Conservation (phyloP, 1,140 invertebrate genomes). For the Cheumatopsyche charites region DNA sequence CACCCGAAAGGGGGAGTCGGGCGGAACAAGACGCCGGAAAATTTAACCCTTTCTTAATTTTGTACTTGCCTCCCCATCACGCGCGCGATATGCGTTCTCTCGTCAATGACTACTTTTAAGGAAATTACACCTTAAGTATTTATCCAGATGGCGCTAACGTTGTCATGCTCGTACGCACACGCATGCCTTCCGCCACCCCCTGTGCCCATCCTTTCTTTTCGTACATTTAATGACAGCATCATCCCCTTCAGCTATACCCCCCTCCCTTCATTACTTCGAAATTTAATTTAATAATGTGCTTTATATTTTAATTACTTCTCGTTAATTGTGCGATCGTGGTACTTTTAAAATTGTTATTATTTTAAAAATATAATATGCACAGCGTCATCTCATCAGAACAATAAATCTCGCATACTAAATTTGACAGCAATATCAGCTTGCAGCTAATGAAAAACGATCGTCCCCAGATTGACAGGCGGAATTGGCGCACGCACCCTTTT, state of each 20-base stretch:
- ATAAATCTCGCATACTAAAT: background rate
- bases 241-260: too few species aligned
- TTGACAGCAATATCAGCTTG: conserved; percentile 4
- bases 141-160: conserved; percentile 46
- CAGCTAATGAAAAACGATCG: conserved; percentile 2
- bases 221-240: background rate
- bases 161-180: conserved; percentile 32
- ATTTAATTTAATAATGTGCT: conserved; percentile 20
- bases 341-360: conserved; percentile 8
- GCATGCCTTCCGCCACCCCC: conserved; percentile 18
- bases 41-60: conserved; percentile 48
- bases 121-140: conserved; percentile 49
- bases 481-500: background rate
- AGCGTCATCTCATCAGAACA: too few species aligned
- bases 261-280: background rate
- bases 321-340: background rate
- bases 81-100: conserved; percentile 38
- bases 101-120: conserved; percentile 46
- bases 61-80: conserved; percentile 45
- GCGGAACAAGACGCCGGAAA: conserved; percentile 35
- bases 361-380: too few species aligned
- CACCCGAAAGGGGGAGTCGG: background rate
- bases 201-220: too few species aligned
- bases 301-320: background rate
- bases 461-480: conserved; percentile 13